Evolutionary conservation across 2,888 invertebrate species (phyloP).

Genomic region (Pristionchus exspectatus): DNA sequence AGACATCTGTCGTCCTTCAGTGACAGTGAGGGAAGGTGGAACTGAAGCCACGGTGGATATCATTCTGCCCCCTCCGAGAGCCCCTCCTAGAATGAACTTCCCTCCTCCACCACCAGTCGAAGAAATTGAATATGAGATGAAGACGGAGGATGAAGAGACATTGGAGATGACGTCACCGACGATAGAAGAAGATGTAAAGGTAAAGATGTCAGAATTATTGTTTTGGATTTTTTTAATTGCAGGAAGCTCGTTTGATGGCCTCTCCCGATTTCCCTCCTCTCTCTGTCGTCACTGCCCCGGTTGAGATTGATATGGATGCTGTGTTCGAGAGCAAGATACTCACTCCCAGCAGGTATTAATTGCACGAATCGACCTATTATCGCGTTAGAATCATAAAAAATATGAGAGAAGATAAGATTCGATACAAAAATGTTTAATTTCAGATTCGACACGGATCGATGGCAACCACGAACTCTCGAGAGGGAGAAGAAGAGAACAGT

Average conservation of each 20-base stretch:
- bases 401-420: background rate
- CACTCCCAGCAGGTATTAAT: background rate
- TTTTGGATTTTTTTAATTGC: background rate
- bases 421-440: background rate
- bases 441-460: slow-evolving; percentile 45
- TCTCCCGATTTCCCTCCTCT: slow-evolving; percentile 13
- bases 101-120: slow-evolving; percentile 49
- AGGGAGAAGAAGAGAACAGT: slow-evolving; percentile 46
- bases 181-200: background rate
- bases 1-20: background rate
- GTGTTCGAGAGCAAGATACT: slow-evolving; percentile 16
- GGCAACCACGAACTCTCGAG: slow-evolving; percentile 52
- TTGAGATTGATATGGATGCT: slow-evolving; percentile 37
- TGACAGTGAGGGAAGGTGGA: slow-evolving; percentile 2
- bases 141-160: background rate
- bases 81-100: slow-evolving; percentile 36
- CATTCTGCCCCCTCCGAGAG: slow-evolving; percentile 4
- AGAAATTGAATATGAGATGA: slow-evolving; percentile 32
- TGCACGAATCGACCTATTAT: background rate
- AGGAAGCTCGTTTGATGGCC: slow-evolving; percentile 45
- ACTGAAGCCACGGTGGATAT: slow-evolving; percentile 8
- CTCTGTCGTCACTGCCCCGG: slow-evolving; percentile 11
- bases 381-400: background rate
- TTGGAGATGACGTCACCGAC: background rate
- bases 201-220: background rate